Base-by-base conservation (phyloP, 2,797 vertebrate genomes). In the Cuniculus paca region DNA sequence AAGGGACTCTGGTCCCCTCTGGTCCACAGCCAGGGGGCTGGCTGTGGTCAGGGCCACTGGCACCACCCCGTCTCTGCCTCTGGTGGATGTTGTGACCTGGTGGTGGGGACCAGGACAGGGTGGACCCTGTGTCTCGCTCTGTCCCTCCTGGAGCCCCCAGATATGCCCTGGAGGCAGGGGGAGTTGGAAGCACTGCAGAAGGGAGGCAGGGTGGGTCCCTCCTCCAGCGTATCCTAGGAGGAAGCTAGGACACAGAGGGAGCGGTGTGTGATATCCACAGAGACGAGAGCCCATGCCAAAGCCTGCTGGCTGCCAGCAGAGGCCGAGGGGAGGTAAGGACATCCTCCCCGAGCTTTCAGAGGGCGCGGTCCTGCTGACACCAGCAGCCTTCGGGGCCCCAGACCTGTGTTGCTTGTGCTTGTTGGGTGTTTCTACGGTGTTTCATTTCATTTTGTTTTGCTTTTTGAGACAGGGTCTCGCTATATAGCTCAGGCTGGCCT, bases 241-340 rank as follows among this genome's bases (percentile, higher is more conserved):
- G 78, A 82, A 63, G 42, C 36, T 12, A 17, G 28, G 74, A 28
- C 42, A 42, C 31, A 19, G 12, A 52, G 54, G n/a, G 10, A 50
- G 31, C 19, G 6, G 13, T 1, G 6, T 5, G 0, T 36, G 50
- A 17, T 0, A 19, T 16, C 17, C 4, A 17, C 61, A 19, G 85
- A 54, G 39, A 6, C 1, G 14, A 34, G 19, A 31, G n/a, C 48
- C 81, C 52, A 10, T 0, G 0, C 13, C 83, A 39, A 5, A 14
- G 50, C 8, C 1, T 13, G 10, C 56, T 9, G 10, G 31, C 39
- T n/a, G 31, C 42, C 54, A 28, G 34, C 50, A 4, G 79, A 11
- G 39, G 34, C 24, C 9, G 58, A 11, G 74, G 1, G 34, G 39
- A 11, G 20, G 52, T 2, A 6, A 14, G 28, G 28, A 34, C 11